Evolutionary conservation across 2,113 vertebrate genomes (phyloP).

Genomic region (Tachuris rubrigastra): DNA sequence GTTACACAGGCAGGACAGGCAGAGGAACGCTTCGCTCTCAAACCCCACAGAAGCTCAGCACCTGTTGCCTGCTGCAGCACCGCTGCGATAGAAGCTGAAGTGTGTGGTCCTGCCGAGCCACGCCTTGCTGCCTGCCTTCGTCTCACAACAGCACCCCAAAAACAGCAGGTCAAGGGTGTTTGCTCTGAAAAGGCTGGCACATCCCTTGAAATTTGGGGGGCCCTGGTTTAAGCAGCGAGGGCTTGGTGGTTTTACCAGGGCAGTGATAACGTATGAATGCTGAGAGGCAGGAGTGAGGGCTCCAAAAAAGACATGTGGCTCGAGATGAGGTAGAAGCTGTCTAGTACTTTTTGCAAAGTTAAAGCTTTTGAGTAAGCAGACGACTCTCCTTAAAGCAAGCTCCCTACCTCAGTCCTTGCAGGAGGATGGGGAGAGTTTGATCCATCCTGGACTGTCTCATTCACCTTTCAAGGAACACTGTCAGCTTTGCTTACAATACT

Average conservation of each 20-base stretch:
- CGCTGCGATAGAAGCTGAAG: accelerated
- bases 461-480: background rate
- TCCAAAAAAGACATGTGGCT: background rate
- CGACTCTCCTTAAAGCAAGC: background rate
- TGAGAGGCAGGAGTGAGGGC: background rate
- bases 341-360: background rate
- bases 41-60: background rate
- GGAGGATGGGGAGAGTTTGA: background rate
- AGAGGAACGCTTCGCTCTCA: accelerated
- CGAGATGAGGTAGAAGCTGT: background rate
- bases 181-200: accelerated
- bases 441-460: background rate
- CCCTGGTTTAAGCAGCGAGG: background rate
- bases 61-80: background rate
- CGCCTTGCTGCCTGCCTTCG: background rate
- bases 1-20: background rate
- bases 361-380: background rate
- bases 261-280: background rate
- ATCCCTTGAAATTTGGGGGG: accelerated
- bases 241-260: background rate
- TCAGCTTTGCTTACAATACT: background rate
- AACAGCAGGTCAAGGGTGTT: background rate
- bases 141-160: background rate
- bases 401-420: background rate
- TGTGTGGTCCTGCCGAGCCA: background rate